A percentile compares a stretch with the other conserved stretches of the same genome.
Evolutionary conservation across 2,113 vertebrate species (phyloP).

Genomic region (Nansenia antarctica): DNA sequence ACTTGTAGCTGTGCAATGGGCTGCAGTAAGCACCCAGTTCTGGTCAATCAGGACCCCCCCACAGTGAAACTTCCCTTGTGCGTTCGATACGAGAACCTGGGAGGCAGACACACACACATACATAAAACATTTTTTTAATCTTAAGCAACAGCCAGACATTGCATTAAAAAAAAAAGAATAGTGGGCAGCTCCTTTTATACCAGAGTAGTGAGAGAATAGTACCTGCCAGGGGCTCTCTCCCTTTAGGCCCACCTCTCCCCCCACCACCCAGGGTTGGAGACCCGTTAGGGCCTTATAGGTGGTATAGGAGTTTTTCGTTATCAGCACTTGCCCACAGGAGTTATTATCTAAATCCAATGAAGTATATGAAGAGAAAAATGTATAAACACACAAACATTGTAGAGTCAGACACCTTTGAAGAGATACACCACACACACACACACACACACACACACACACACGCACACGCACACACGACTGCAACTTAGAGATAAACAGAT

Average conservation of each 20-base stretch:
- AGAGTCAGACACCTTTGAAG: no score
- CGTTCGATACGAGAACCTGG: slow-evolving; percentile 80
- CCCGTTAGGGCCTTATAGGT: slow-evolving; percentile 42
- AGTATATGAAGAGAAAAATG: neutral
- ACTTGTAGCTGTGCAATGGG: slow-evolving; percentile 81
- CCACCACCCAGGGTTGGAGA: slow-evolving; percentile 70
- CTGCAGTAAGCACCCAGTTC: slow-evolving; percentile 91
- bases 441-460: no score
- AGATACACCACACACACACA: no score
- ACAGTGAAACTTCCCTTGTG: slow-evolving; percentile 77
- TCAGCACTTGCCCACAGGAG: slow-evolving; percentile 80
- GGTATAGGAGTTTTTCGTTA: slow-evolving; percentile 41
- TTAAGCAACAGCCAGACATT: no score
- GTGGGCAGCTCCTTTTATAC: no score
- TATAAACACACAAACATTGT: no score
- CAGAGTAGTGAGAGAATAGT: no score
- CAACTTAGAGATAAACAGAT: no score
- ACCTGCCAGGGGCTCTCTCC: slow-evolving; percentile 91
- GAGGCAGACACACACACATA: slow-evolving; percentile 11
- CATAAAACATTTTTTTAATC: no score
- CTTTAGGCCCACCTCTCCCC: slow-evolving; percentile 77
- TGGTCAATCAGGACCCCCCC: slow-evolving; percentile 88
- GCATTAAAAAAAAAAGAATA: no score
- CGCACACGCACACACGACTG: no score
- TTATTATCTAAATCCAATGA: slow-evolving; percentile 58